These are phyloP conservation scores for Amiota mariae DNA, from an alignment of 2,888 invertebrate genomes.

Conservation along the genomic window DNA sequence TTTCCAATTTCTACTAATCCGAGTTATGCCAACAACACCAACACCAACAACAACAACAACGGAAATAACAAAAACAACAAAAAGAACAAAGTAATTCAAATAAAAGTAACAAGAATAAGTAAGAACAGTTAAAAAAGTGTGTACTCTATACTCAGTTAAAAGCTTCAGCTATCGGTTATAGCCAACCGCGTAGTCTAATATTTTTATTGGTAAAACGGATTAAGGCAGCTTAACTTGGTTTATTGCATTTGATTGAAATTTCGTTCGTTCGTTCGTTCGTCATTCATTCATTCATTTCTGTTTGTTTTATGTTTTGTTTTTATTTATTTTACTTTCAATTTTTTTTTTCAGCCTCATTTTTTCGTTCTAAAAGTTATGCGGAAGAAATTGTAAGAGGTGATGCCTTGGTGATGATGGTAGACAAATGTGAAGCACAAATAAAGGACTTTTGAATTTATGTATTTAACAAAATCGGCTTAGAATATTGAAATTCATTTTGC, in stretches of 20 bases:
- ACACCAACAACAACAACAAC: too few relatives aligned
- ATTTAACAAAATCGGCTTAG: too few relatives aligned
- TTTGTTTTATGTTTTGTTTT: constrained; percentile 1
- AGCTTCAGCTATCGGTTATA: constrained; percentile 1
- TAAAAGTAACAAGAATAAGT: neutral
- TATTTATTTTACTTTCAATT: neutral
- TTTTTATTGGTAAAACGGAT: constrained; percentile 52
- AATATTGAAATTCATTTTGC: too few relatives aligned
- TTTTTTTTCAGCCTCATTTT: neutral
- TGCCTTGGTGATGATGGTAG: neutral
- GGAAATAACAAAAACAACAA: neutral
- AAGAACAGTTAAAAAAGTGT: neutral
- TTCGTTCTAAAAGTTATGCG: too few relatives aligned
- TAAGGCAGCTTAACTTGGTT: constrained; percentile 55
- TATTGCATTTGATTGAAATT: constrained; percentile 55
- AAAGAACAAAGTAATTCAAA: neutral
- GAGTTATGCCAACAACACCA: neutral
- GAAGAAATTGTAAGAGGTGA: neutral
- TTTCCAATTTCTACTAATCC: constrained; percentile 46
- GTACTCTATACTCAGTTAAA: neutral
- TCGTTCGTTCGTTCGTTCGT: neutral
- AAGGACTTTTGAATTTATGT: too few relatives aligned
- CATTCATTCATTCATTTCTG: neutral
- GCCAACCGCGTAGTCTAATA: constrained; percentile 38
- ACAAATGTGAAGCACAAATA: too few relatives aligned